Percentiles rank a stretch among this genome's conserved stretches.
Conservation (phyloP, 1,140 invertebrate genomes). For the Chrysomallon squamiferum region DNA sequence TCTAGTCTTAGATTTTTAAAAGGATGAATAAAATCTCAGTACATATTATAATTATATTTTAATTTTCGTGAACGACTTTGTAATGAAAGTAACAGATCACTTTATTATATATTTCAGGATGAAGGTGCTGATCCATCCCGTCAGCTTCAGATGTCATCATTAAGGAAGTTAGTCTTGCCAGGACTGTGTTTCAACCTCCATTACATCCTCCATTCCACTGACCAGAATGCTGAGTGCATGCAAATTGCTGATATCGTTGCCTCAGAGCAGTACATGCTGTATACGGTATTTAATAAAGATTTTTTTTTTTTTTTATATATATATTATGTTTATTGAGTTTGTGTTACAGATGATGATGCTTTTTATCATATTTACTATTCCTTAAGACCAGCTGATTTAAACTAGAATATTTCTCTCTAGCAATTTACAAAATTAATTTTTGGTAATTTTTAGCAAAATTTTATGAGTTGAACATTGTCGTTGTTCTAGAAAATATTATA, state of each 20-base stretch:
- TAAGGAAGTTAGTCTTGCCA: constrained; percentile 84
- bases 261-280: constrained; percentile 78
- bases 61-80: no score
- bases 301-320: background rate
- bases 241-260: constrained; percentile 81
- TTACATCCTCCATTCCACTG: constrained; percentile 78
- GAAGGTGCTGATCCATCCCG: constrained; percentile 62
- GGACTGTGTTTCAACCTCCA: constrained; percentile 78
- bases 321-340: background rate
- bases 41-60: no score
- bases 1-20: background rate
- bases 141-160: constrained; percentile 72
- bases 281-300: constrained; percentile 67
- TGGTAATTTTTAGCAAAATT: background rate
- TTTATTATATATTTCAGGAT: constrained; percentile 12
- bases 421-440: background rate
- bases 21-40: background rate
- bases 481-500: background rate
- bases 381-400: background rate
- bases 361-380: background rate
- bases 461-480: background rate
- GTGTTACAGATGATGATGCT: background rate
- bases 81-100: no score
- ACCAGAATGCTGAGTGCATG: constrained; percentile 78
- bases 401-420: background rate